Conservation (phyloP, 2,888 invertebrate species). For the Theretra japonica region DNA sequence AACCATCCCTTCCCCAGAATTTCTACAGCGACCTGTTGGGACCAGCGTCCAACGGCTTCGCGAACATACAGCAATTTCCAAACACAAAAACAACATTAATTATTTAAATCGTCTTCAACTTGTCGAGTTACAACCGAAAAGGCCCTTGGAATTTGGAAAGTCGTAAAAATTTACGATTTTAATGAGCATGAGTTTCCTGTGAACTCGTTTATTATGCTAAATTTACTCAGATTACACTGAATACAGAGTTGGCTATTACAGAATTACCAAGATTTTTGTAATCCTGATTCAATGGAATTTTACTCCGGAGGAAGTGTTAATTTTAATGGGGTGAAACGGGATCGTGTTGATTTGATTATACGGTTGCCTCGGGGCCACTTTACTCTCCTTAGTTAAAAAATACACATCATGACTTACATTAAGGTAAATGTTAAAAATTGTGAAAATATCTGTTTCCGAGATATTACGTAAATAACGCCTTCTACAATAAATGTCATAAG, state of each 20-base stretch:
- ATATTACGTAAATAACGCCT: too few relatives aligned
- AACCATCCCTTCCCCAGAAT: too few relatives aligned
- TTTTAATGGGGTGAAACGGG: slow-evolving; percentile 24
- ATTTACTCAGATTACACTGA: slow-evolving; percentile 43
- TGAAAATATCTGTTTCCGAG: not conserved
- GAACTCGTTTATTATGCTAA: slow-evolving; percentile 35
- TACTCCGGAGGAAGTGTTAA: slow-evolving; percentile 17
- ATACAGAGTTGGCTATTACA: slow-evolving; percentile 37
- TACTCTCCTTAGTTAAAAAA: slow-evolving; percentile 31
- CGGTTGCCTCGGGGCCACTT: slow-evolving; percentile 34
- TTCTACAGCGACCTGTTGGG: too few relatives aligned
- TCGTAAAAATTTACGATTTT: slow-evolving; percentile 47
- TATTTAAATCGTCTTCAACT: slow-evolving; percentile 12
- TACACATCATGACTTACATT: not conserved
- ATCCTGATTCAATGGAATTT: slow-evolving; percentile 26
- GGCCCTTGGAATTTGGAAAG: slow-evolving; percentile 38
- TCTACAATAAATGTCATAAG: too few relatives aligned
- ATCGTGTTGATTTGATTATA: not conserved
- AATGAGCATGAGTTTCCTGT: slow-evolving; percentile 43
- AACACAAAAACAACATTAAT: not conserved
- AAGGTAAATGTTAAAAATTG: not conserved
- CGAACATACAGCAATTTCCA: not conserved
- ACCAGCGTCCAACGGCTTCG: too few relatives aligned
- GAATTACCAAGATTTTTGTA: slow-evolving; percentile 34
- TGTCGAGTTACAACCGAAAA: slow-evolving; percentile 34